A percentile compares a stretch with the other conserved stretches of the same genome.
Conservation (phyloP, 2,113 vertebrate genomes). For the Podocnemis expansa region DNA sequence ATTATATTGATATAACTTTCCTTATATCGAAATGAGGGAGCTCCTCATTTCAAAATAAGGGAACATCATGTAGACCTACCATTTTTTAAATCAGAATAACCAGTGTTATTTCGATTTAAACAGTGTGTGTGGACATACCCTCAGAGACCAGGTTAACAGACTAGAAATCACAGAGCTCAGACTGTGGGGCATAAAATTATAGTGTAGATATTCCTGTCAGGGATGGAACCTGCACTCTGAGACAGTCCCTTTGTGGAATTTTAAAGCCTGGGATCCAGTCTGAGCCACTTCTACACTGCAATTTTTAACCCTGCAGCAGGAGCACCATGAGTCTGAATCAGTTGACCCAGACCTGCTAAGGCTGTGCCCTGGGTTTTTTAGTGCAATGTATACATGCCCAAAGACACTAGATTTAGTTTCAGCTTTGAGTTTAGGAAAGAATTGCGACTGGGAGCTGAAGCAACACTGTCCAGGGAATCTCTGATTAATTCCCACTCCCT, state of each 20-base stretch:
- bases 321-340: neutral
- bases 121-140: too few species aligned
- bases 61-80: too few species aligned
- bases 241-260: neutral
- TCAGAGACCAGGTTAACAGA: too few species aligned
- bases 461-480: too few species aligned
- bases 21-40: too few species aligned
- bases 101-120: too few species aligned
- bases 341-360: neutral
- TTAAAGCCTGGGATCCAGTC: neutral
- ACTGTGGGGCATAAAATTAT: neutral
- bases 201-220: neutral
- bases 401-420: neutral
- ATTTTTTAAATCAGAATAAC: too few species aligned
- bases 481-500: too few species aligned
- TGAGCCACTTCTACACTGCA: neutral
- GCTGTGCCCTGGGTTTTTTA: neutral
- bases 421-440: too few species aligned
- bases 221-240: neutral
- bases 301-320: neutral
- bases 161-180: neutral
- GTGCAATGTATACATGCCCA: neutral
- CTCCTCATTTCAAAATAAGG: too few species aligned
- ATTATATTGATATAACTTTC: too few species aligned
- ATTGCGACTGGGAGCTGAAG: too few species aligned